These are phyloP conservation scores for Toxotes lorentzi DNA, from an alignment of 2,797 vertebrate genomes.

Conservation along the genomic window DNA sequence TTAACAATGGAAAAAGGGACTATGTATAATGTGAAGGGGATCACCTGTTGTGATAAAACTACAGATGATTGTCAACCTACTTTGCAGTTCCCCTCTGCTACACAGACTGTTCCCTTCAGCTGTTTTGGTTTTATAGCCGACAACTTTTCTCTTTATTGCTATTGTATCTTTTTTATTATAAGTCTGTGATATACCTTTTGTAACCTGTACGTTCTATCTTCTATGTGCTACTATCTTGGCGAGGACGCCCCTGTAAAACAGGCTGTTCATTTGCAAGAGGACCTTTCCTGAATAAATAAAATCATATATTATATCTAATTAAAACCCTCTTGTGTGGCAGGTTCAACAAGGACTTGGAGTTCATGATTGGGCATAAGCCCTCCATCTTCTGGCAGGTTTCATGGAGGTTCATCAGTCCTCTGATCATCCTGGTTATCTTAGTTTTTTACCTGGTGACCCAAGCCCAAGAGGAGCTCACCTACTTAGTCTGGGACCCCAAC, in stretches of 20 bases:
- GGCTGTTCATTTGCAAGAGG: neutral
- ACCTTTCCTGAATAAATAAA: neutral
- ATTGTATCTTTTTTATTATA: neutral
- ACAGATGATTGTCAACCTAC: neutral
- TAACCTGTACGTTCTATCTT: neutral
- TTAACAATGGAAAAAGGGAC: neutral
- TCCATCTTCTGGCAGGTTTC: constrained; percentile 92
- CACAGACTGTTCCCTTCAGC: neutral
- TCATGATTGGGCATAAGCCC: constrained; percentile 92
- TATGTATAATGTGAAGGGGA: neutral
- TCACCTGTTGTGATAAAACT: neutral
- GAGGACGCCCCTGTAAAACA: neutral
- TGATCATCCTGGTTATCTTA: constrained; percentile 90
- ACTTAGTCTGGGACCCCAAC: constrained; percentile 88
- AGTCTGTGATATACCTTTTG: neutral
- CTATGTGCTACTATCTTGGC: neutral
- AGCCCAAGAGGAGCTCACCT: constrained; percentile 81
- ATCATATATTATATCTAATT: neutral
- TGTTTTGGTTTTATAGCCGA: neutral
- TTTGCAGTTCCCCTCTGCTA: neutral
- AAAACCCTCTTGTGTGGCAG: constrained; percentile 69
- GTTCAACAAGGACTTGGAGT: constrained; percentile 91
- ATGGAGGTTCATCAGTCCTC: constrained; percentile 90
- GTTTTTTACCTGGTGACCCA: constrained; percentile 90
- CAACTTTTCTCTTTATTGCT: neutral